A percentile compares a stretch with the other conserved stretches of the same genome.
phyloP scores from a whole-genome alignment of 2,888 invertebrate genomes.

The Nomada goodeniana region DNA sequence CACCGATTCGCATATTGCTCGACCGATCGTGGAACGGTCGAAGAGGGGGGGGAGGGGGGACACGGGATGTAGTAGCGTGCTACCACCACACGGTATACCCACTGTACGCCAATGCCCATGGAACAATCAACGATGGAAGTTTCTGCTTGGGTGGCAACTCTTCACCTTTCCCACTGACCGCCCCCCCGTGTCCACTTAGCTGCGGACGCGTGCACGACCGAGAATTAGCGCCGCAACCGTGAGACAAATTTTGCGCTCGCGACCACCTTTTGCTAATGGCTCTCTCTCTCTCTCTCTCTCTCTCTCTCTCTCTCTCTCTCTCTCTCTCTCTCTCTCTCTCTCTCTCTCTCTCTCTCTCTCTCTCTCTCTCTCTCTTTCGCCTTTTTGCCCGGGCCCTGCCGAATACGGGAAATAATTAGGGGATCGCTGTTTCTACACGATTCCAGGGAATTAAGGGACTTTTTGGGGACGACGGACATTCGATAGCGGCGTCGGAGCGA shows the following conservation, averaged over 20 bases:
- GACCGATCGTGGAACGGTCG: slow-evolving; percentile 60
- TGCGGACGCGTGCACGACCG: slow-evolving; percentile 30
- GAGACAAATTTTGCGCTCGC: slow-evolving; percentile 50
- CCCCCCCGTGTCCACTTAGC: slow-evolving; percentile 14
- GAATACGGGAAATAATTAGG: slow-evolving; percentile 29
- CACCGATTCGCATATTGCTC: slow-evolving; percentile 66
- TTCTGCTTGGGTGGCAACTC: slow-evolving; percentile 76
- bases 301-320: slow-evolving; percentile 5
- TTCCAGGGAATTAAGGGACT: background rate
- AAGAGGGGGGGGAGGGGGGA: slow-evolving; percentile 48
- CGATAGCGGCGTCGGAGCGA: background rate
- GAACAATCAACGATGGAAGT: slow-evolving; percentile 77
- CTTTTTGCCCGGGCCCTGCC: background rate
- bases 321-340: slow-evolving; percentile 14
- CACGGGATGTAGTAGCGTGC: slow-evolving; percentile 51
- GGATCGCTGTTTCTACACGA: slow-evolving; percentile 15
- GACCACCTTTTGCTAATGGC: slow-evolving; percentile 38
- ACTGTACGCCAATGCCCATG: slow-evolving; percentile 49
- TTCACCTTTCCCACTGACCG: slow-evolving; percentile 51
- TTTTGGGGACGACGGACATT: background rate
- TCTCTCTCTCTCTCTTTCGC: slow-evolving; percentile 1
- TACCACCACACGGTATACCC: slow-evolving; percentile 30
- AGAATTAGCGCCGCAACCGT: slow-evolving; percentile 49
- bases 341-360: background rate
- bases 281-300: slow-evolving; percentile 9